Percentiles rank a stretch among this genome's conserved stretches.
Conservation (phyloP, 2,888 invertebrate genomes). For the Callyntrura guangdongensis region DNA sequence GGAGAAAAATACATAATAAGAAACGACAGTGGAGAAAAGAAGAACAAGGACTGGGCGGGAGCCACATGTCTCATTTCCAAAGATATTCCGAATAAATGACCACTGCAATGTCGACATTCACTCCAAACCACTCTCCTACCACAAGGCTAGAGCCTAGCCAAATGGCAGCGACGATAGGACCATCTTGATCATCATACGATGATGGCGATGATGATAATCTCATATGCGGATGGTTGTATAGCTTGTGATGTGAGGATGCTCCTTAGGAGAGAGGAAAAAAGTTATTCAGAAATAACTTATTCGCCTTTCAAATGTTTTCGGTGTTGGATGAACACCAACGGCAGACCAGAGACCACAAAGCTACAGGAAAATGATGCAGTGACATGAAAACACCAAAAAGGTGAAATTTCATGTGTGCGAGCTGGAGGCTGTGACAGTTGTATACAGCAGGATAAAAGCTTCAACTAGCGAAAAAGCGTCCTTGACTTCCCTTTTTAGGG, state of each 20-base stretch:
- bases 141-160: conserved; percentile 22
- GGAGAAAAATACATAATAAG: conserved; percentile 28
- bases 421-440: no score
- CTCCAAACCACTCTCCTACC: background rate
- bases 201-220: background rate
- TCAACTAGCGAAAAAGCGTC: no score
- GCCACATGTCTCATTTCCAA: conserved; percentile 69
- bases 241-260: background rate
- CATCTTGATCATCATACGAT: background rate
- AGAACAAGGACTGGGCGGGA: conserved; percentile 75
- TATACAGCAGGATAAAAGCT: no score
- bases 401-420: no score
- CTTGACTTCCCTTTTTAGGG: no score
- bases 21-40: background rate
- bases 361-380: no score
- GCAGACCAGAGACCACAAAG: no score
- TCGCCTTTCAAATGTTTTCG: no score
- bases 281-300: background rate
- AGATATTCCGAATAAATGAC: conserved; percentile 65
- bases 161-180: background rate
- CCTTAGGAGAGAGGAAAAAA: background rate
- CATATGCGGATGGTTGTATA: background rate
- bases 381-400: no score
- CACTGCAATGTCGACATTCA: conserved; percentile 52
- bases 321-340: no score